Evolutionary conservation across 2,888 invertebrate species (phyloP), one percentile per base, ranked within the genome.

Genomic region (Hedya salicella): DNA sequence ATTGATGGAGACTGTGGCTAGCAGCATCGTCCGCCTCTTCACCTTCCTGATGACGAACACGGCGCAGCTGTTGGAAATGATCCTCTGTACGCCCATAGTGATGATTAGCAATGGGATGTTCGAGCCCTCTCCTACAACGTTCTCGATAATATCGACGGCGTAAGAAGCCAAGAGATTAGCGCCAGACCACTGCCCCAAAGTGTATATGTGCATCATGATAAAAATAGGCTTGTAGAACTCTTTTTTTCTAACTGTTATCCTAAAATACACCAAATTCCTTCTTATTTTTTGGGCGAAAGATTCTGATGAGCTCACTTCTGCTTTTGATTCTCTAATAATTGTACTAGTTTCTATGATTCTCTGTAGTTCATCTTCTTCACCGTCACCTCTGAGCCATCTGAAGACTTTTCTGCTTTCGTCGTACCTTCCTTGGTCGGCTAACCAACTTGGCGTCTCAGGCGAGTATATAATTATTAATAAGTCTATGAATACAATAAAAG

Each of bases 361-460:
- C 6, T 81, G 76, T 13, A 88, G 68, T 71, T 88, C 87, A 1
- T 91, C 91, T 40, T 84, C 82, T 68, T 83, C 82, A 0, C 80
- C 79, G 6, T 81, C 75, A 32, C 94, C 94, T 69, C 94, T 84
- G 44, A 94, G 87, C 88, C 92, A 94, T 19, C 88, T 83, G 21
- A 94, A 93, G 0, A 93, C 87, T 36, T 82, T 78, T 67, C 89
- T 86, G 0, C 94, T 94, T 39, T 94, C 91, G 0, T 88, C 88
- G 0, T 88, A 80, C 13, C 88, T 85, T 0, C 92, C 93, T 68
- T 93, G 93, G 36, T 92, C 89, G 0, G 94, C 87, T 17, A 95
- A 75, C 94, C 95, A 95, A 62, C 90, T 89, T 0, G 95, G 95
- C 1, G 95, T 93, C 79, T 95, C 95, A 0, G 94, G 94, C 0